Base-by-base conservation (phyloP, 1,140 invertebrate species). In the Hypothenemus hampei region DNA sequence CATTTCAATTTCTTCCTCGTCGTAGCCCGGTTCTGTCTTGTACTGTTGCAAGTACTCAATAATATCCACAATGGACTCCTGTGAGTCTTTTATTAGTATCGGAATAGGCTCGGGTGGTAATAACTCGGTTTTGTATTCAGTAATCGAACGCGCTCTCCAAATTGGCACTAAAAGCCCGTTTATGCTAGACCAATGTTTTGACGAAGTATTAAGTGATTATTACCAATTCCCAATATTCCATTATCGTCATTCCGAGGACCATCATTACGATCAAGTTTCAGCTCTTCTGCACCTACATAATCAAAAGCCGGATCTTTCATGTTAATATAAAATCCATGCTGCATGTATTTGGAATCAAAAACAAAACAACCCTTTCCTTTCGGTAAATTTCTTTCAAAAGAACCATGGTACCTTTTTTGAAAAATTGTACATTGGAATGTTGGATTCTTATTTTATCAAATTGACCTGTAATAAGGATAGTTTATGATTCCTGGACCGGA, bases 401-500 rank as follows among this genome's bases (percentile, higher is more conserved):
- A 75, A 1, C 85, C 85, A 54, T 86, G 81, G 59, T 76, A 82
- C 16, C 81, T n/a, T n/a, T n/a, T n/a, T n/a, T n/a, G n/a, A n/a
- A 53, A 78, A 77, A n/a, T 43, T 20, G 20, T 2, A 43, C 18
- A 43, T 11, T 6, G 15, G 18, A 43, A 18, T 13, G n/a, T 43
- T 1, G 1, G 11, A 11, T 41, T 41, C 16, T 15, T 3, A 41
- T 15, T 10, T n/a, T n/a, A n/a, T n/a, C n/a, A 26, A 31, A 21
- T 6, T 35, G 48, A 59, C 58, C 53, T 52, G 73, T 78, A 73
- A 73, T 78, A 72, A 0, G 72, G 69, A 57, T 79, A 74, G 26
- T 81, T 77, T 8, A 85, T 66, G 61, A 86, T 81, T 0, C 82
- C 84, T 0, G 82, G 78, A 11, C 85, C 85, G 60, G 82, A 72